Conservation (phyloP, 2,888 invertebrate genomes). For the Macrophya alboannulata region DNA sequence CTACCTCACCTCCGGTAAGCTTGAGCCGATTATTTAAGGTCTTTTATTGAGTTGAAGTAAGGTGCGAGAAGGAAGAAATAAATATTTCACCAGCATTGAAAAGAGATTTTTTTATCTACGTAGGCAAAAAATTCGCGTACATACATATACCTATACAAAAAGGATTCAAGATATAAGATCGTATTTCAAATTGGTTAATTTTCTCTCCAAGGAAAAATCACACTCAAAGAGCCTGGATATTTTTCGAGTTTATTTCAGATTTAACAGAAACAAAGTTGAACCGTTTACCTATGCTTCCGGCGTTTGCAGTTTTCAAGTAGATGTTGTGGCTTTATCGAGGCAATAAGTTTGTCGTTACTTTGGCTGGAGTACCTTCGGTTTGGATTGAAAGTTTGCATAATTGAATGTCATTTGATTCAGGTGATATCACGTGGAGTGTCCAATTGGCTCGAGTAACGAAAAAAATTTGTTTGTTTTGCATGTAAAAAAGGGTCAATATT, state of each 20-base stretch:
- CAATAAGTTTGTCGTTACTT: neutral
- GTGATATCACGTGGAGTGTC: neutral
- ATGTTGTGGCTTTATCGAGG: neutral
- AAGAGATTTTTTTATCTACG: neutral
- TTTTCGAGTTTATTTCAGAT: neutral
- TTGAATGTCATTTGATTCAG: neutral
- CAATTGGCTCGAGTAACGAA: constrained; percentile 19
- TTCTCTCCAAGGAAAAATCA: neutral
- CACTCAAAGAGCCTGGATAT: neutral
- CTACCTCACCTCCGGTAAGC: constrained; percentile 19
- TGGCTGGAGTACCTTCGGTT: neutral
- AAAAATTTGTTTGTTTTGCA: neutral
- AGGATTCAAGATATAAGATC: neutral
- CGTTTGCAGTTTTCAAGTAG: neutral
- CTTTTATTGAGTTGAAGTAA: constrained; percentile 29
- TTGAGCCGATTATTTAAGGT: constrained; percentile 49
- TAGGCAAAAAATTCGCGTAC: neutral
- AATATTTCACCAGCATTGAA: constrained; percentile 43
- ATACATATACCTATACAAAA: neutral
- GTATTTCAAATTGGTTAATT: neutral
- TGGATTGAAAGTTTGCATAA: neutral
- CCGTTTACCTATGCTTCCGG: neutral
- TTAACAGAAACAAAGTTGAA: neutral
- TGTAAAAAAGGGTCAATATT: neutral
- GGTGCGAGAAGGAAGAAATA: constrained; percentile 9